A percentile compares a stretch with the other conserved stretches of the same genome.
Conservation (phyloP, 2,797 vertebrate species). For the Neosalanx taihuensis region DNA sequence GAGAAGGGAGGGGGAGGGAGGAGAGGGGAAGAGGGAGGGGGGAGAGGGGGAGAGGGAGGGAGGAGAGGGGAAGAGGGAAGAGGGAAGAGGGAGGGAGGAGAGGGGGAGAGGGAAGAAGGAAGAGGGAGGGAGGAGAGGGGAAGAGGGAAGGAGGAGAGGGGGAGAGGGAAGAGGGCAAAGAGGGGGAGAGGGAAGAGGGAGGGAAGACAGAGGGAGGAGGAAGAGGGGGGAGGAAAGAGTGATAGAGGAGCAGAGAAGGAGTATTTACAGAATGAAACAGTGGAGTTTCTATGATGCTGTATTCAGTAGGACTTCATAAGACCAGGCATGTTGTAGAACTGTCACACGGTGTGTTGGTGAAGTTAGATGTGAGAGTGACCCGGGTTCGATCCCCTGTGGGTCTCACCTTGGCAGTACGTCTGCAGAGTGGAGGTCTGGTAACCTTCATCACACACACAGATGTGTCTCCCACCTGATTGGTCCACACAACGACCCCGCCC, state of each 20-base stretch:
- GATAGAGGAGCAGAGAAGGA: background rate
- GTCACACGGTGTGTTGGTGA: background rate
- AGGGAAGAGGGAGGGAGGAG: too few species aligned
- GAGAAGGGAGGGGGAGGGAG: too few species aligned
- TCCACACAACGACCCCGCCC: constrained; percentile 80
- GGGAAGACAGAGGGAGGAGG: background rate
- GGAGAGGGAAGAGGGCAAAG: background rate
- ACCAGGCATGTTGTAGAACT: too few species aligned
- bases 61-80: too few species aligned
- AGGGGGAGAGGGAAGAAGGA: too few species aligned
- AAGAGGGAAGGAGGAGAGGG: too few species aligned
- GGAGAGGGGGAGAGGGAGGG: too few species aligned
- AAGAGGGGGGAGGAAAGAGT: background rate
- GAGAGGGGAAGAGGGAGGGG: too few species aligned
- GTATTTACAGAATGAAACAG: background rate
- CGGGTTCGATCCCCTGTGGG: background rate
- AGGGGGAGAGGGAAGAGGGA: background rate
- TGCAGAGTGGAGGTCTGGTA: constrained; percentile 74
- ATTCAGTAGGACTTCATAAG: too few species aligned
- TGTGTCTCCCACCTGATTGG: constrained; percentile 72
- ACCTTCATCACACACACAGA: constrained; percentile 79
- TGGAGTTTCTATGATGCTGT: too few species aligned
- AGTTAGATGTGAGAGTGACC: background rate
- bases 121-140: too few species aligned
- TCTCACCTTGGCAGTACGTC: constrained; percentile 78